Base-by-base conservation (phyloP, 30 jellyfish, hydroid and myxozoan species). In the Rhopilema esculentum region DNA sequence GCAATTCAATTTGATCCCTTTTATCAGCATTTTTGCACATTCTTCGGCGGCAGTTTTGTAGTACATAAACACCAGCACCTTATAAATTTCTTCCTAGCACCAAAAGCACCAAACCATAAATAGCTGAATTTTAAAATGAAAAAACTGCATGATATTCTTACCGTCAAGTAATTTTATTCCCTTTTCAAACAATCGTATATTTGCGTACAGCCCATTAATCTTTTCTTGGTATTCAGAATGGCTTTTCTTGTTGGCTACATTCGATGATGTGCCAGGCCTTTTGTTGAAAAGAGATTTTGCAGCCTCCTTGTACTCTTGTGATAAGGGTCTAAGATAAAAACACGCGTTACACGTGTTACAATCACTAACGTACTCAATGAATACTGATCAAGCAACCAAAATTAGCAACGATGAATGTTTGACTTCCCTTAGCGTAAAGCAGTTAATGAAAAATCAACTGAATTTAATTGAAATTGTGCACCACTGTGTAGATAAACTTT, bases 191-290 rank as follows among this genome's bases (percentile, higher is more conserved):
- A 93, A 66, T 69, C 69, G 82, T 19, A 73, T 49, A 82, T 93
- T 93, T 48, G 89, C 80, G 48, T 51, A 87, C 17, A 93, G 93
- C 6, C 98, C 98, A 40, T 82, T 87, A 75, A 93, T 77, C 67
- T 87, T 93, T 25, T 93, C 98, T 65, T 87, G 93, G 32, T 79
- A 93, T 18, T 93, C 98, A 52, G 85, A 27, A 79, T 93, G 95
- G 22, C 97, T 68, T 72, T 93, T 87, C 26, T 87, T 66, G 69
- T 68, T 77, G 12, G 57, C 57, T 6, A 51, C 33, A 0, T 71
- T 66, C 29, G 84, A 40, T 25, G 88, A 80, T 21, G 88, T 91
- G 27, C 92, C 91, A 1, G 95, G 30, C 48, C 91, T 75, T 12
- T 91, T 53, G 72, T 88, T 79, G 79, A 93, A 93, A 32, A 87